Percentiles rank a stretch among this genome's conserved stretches.
Conservation (phyloP, 2,113 vertebrate species). For the Paramormyrops kingsleyae region DNA sequence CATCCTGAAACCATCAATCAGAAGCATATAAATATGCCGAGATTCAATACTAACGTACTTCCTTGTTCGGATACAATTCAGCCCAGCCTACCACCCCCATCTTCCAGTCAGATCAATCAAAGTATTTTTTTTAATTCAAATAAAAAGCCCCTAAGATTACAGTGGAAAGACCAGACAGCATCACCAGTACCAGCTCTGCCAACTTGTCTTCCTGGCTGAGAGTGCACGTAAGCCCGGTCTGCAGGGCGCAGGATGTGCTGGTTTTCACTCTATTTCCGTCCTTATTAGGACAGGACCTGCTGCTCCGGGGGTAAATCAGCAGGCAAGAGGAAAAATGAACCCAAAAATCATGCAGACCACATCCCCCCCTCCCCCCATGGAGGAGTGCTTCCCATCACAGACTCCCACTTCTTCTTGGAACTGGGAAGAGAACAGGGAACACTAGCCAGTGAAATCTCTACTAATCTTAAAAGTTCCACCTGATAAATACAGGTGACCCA, state of each 20-base stretch:
- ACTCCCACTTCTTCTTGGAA: neutral
- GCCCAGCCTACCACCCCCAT: neutral
- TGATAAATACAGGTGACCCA: neutral
- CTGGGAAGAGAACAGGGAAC: neutral
- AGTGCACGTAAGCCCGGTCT: neutral
- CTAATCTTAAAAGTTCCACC: neutral
- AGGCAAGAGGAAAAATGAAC: neutral
- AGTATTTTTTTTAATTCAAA: neutral
- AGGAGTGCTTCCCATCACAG: neutral
- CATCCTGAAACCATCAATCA: neutral
- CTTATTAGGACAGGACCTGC: neutral
- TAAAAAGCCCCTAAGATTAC: neutral
- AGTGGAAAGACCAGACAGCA: neutral
- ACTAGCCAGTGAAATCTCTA: neutral
- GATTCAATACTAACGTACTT: neutral
- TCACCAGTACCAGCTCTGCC: neutral
- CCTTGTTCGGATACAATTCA: neutral
- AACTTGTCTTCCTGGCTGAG: neutral
- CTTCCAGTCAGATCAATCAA: neutral
- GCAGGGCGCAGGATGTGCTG: neutral
- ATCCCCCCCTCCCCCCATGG: neutral
- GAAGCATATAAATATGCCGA: neutral
- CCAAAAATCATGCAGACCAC: neutral
- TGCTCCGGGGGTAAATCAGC: neutral
- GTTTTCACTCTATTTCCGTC: neutral